These are phyloP conservation scores for Meloidogyne chitwoodi DNA, from an alignment of 1,140 invertebrate genomes.

Conservation along the genomic window DNA sequence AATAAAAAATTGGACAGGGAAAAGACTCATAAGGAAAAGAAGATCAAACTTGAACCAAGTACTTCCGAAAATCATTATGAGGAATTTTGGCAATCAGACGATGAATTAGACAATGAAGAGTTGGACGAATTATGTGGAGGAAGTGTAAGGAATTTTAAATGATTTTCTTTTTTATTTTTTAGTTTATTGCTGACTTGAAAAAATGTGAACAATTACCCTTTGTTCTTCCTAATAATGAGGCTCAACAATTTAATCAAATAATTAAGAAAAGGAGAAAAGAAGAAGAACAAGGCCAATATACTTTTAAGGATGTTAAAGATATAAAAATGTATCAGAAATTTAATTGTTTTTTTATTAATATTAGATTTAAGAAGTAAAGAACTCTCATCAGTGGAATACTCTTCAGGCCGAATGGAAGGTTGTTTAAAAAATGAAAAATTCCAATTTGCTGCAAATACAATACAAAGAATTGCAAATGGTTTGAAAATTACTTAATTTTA, in stretches of 20 bases:
- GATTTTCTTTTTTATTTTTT: conserved; percentile 2
- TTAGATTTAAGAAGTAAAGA: background rate
- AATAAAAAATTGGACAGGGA: background rate
- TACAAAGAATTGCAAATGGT: background rate
- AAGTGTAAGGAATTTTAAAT: background rate
- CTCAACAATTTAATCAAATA: conserved; percentile 8
- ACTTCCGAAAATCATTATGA: conserved; percentile 20
- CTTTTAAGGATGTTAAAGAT: background rate
- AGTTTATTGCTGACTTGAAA: conserved; percentile 31
- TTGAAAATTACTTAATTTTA: background rate
- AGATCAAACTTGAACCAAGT: background rate
- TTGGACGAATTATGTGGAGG: conserved; percentile 10
- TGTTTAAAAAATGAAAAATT: background rate
- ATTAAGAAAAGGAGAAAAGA: background rate
- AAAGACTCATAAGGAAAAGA: background rate
- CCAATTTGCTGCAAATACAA: background rate
- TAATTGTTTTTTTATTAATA: background rate
- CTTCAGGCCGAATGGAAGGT: background rate
- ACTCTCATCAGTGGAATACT: background rate
- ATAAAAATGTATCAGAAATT: background rate
- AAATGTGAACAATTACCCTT: conserved; percentile 27
- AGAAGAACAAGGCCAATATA: background rate
- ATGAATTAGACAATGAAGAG: conserved; percentile 23
- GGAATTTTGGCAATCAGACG: conserved; percentile 28
- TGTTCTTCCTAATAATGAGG: conserved; percentile 29